Base-by-base conservation (phyloP, 1,140 invertebrate genomes). In the Atta texana region DNA sequence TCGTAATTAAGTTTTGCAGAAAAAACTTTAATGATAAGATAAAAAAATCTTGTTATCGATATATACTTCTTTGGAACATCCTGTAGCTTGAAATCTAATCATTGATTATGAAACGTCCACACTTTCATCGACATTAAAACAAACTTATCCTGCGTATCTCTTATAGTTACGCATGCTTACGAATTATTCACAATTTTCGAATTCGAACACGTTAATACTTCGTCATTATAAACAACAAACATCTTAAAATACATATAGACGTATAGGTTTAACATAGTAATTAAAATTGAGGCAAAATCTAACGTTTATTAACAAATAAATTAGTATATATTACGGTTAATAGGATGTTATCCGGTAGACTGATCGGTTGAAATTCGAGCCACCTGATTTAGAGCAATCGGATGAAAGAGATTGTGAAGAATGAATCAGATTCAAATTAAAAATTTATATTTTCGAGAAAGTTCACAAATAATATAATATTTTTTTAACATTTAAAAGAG, bases 281-380 rank as follows among this genome's bases (percentile, higher is more conserved):
- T 61, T 82, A 74, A 82, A 82, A 49, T 49, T 59, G 14, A n/a
- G 8, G 7, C 18, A 28, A 59, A 81, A 1, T 34, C 34, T 82
- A 81, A 71, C 10, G 1, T 57, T 57, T 39, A 39, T 39, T 82
- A 74, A 61, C 68, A 34, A 84, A 74, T 84, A 71, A 81, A 34
- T 81, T 81, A 81, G 21, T 24, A 8, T 34, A 31, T 49, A 49
- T 51, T 51, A 51, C 14, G 66, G 8, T 81, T 28, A 59, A 82
- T 82, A 72, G 28, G 44, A 81, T 34, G 8, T 8, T 74, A 84
- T 84, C 80, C 80, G 78, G 64, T 81, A 81, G 78, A 64, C 78
- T 81, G 21, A 71, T 71, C 34, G 16, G 31, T 74, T 39, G 68
- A 61, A 72, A 74, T 82, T 5, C 53, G 55, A 74, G 39, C 80